These are phyloP conservation scores for Ariolimax columbianus DNA, from an alignment of 2,888 invertebrate species.

Conservation along the genomic window DNA sequence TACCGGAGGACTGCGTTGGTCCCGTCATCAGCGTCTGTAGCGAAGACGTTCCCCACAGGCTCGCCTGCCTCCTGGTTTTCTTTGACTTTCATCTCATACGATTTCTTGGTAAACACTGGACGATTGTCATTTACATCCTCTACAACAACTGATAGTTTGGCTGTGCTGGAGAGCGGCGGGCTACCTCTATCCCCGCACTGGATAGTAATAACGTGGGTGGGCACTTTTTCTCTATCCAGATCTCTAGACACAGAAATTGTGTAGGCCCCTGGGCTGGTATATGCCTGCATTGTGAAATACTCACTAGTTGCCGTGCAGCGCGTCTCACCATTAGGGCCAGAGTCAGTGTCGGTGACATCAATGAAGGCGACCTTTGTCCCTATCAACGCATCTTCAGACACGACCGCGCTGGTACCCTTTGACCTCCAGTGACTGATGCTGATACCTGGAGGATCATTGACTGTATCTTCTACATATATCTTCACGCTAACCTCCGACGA, in stretches of 20 bases:
- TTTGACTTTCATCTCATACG: slow-evolving; percentile 51
- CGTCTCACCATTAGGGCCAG: slow-evolving; percentile 54
- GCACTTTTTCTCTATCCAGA: slow-evolving; percentile 51
- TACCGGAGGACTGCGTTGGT: slow-evolving; percentile 54
- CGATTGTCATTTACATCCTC: slow-evolving; percentile 57
- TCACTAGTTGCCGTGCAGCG: slow-evolving; percentile 48
- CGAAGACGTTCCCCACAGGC: slow-evolving; percentile 52
- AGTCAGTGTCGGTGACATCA: slow-evolving; percentile 54
- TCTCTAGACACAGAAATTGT: slow-evolving; percentile 51
- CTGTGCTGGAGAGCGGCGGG: slow-evolving; percentile 51
- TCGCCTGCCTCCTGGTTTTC: slow-evolving; percentile 55
- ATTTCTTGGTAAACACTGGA: slow-evolving; percentile 51
- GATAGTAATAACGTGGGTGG: slow-evolving; percentile 49
- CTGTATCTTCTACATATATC: slow-evolving; percentile 53
- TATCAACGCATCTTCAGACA: slow-evolving; percentile 54
- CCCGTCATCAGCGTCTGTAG: slow-evolving; percentile 53
- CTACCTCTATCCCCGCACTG: slow-evolving; percentile 53
- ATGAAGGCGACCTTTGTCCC: slow-evolving; percentile 52
- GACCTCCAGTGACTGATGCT: slow-evolving; percentile 44
- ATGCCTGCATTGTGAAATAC: slow-evolving; percentile 50
- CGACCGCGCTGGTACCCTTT: slow-evolving; percentile 46
- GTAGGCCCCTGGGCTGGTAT: slow-evolving; percentile 46
- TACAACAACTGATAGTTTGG: slow-evolving; percentile 50
- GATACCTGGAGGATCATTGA: slow-evolving; percentile 56
- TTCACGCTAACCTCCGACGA: slow-evolving; percentile 48